phyloP scores from a whole-genome alignment of 2,113 vertebrate species.

The Ammodytes dubius region DNA sequence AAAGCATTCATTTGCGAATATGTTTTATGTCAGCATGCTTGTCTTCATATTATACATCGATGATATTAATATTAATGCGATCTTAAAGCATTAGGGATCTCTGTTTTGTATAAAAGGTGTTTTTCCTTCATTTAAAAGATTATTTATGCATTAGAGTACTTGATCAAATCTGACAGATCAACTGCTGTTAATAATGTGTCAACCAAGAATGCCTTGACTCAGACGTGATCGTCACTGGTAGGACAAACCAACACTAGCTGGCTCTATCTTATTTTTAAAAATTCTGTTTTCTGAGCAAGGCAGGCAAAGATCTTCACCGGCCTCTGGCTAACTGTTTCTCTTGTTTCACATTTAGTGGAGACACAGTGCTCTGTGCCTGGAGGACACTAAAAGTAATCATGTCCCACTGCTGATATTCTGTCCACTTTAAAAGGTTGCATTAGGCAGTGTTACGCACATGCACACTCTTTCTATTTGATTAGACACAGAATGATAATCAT shows the following conservation, averaged over 20 bases:
- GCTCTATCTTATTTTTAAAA: neutral
- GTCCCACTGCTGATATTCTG: conserved; percentile 7
- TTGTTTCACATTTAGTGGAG: conserved; percentile 30
- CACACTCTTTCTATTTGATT: conserved; percentile 29
- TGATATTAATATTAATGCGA: conserved; percentile 40
- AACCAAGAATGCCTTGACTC: neutral
- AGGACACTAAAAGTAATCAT: conserved; percentile 22
- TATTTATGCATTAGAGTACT: conserved; percentile 1
- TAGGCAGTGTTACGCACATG: neutral
- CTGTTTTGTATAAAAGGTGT: neutral
- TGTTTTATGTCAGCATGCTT: conserved; percentile 23
- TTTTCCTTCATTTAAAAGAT: conserved; percentile 12
- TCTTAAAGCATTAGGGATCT: conserved; percentile 20
- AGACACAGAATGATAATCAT: conserved; percentile 33
- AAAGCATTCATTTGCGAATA: conserved; percentile 34
- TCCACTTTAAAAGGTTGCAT: conserved; percentile 8
- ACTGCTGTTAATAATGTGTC: neutral
- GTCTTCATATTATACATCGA: conserved; percentile 16
- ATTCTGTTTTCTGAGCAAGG: neutral
- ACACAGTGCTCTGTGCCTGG: neutral
- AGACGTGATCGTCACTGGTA: neutral
- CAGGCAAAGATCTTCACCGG: neutral
- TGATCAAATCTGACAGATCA: neutral
- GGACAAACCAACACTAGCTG: conserved; percentile 2
- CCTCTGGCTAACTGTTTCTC: conserved; percentile 19